Evolutionary conservation across 2,797 vertebrate species (phyloP).

Genomic region (Cuniculus paca): DNA sequence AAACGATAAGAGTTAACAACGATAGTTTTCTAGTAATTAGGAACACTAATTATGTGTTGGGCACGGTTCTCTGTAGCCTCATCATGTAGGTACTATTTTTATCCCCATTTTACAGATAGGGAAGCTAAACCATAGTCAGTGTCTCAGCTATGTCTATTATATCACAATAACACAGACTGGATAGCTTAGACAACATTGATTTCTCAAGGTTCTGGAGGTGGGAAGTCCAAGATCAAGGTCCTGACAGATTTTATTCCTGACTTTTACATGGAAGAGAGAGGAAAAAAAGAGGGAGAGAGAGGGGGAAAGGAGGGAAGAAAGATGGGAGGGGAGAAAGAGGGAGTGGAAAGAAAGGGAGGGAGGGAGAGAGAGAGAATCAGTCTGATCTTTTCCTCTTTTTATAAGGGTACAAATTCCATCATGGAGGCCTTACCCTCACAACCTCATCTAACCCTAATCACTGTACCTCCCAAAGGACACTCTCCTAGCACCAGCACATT

Average conservation of each 20-base stretch:
- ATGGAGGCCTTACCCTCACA: not conserved
- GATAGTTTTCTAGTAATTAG: slow-evolving; percentile 41
- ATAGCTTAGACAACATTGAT: not conserved
- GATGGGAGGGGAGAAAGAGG: too few species aligned
- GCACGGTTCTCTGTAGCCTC: not conserved
- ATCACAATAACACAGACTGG: not conserved
- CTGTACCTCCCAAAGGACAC: not conserved
- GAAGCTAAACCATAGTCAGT: not conserved
- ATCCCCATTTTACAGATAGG: not conserved
- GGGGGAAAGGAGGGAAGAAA: too few species aligned
- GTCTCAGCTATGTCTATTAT: not conserved
- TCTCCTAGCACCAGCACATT: not conserved
- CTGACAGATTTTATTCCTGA: not conserved
- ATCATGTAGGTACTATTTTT: not conserved
- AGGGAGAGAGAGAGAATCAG: too few species aligned
- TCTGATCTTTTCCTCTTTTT: not conserved
- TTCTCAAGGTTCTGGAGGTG: not conserved
- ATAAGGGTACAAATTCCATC: not conserved
- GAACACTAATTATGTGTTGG: not conserved
- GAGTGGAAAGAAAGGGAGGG: too few species aligned
- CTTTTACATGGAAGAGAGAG: not conserved
- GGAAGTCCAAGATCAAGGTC: not conserved
- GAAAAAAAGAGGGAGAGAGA: not conserved
- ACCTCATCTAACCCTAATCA: not conserved
- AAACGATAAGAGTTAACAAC: not conserved